A percentile compares a stretch with the other conserved stretches of the same genome.
These are phyloP conservation scores for Mesochorus sp. DNA, from an alignment of 2,888 invertebrate species.

Conservation along the genomic window DNA sequence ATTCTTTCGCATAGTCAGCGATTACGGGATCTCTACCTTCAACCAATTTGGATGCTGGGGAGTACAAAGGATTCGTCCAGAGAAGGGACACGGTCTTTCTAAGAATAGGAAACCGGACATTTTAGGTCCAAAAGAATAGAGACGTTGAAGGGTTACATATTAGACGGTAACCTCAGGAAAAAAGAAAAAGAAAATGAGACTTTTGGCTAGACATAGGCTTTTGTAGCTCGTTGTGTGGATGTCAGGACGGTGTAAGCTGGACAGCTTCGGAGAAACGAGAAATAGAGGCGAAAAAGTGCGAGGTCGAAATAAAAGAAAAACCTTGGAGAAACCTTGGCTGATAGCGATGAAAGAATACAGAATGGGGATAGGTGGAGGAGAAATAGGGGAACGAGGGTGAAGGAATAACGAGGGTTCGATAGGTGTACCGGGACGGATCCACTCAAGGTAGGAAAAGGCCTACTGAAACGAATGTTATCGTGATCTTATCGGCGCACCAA, in stretches of 20 bases:
- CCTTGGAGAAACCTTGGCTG: neutral
- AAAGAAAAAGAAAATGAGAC: constrained; percentile 20
- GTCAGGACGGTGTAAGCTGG: neutral
- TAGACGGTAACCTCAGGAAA: neutral
- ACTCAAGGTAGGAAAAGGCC: constrained; percentile 31
- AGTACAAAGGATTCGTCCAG: no score
- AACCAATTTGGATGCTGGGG: neutral
- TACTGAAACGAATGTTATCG: constrained; percentile 54
- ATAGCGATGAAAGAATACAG: constrained; percentile 6
- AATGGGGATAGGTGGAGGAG: neutral
- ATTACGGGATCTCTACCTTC: neutral
- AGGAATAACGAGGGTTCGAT: constrained; percentile 59
- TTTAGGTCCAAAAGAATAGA: constrained; percentile 27
- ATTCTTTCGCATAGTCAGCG: neutral
- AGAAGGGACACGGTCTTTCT: neutral
- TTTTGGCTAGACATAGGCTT: neutral
- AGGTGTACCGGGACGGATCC: constrained; percentile 57
- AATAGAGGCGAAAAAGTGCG: constrained; percentile 15
- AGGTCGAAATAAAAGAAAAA: constrained; percentile 28
- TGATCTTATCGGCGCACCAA: constrained; percentile 40
- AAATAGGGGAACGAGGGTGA: constrained; percentile 15
- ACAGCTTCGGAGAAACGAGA: neutral
- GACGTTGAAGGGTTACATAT: neutral
- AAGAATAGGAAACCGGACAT: constrained; percentile 49
- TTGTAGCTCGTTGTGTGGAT: constrained; percentile 14